Evolutionary conservation across 2,113 vertebrate species (phyloP).

Genomic region (Talpa occidentalis): DNA sequence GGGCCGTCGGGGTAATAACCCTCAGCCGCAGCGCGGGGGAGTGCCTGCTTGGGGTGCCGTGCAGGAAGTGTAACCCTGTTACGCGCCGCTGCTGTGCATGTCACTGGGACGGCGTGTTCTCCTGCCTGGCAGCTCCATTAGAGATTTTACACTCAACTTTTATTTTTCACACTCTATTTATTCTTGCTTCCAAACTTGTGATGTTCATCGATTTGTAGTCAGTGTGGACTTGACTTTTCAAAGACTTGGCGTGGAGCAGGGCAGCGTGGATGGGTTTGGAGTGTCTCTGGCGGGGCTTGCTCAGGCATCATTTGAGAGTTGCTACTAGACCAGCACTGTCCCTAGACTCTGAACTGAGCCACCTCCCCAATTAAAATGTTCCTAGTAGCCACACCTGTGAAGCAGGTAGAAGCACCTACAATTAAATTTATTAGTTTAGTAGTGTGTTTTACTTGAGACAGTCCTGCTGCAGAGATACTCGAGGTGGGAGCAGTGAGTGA

Average conservation of each 20-base stretch:
- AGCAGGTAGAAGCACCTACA: not conserved
- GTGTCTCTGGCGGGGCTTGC: no score
- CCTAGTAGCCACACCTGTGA: not conserved
- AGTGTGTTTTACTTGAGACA: not conserved
- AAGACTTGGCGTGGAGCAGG: not conserved
- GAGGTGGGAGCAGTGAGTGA: no score
- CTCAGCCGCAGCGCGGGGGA: constrained; percentile 69
- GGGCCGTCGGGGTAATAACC: constrained; percentile 61
- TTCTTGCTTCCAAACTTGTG: not conserved
- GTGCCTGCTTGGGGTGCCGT: constrained; percentile 42
- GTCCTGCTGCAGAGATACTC: not conserved
- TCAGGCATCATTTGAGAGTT: not conserved
- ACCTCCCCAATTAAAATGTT: not conserved
- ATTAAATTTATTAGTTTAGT: not conserved
- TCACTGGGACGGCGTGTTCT: constrained; percentile 75
- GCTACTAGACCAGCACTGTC: not conserved
- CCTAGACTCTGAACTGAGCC: no score
- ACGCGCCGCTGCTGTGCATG: constrained; percentile 59
- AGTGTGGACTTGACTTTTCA: not conserved
- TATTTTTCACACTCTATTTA: not conserved
- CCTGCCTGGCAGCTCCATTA: constrained; percentile 3
- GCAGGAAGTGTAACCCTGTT: constrained; percentile 71
- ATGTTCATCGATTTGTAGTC: not conserved
- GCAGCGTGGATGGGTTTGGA: no score
- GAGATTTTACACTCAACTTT: constrained; percentile 60